phyloP scores from a whole-genome alignment of 2,797 vertebrate genomes.

The Borostomias antarcticus region DNA sequence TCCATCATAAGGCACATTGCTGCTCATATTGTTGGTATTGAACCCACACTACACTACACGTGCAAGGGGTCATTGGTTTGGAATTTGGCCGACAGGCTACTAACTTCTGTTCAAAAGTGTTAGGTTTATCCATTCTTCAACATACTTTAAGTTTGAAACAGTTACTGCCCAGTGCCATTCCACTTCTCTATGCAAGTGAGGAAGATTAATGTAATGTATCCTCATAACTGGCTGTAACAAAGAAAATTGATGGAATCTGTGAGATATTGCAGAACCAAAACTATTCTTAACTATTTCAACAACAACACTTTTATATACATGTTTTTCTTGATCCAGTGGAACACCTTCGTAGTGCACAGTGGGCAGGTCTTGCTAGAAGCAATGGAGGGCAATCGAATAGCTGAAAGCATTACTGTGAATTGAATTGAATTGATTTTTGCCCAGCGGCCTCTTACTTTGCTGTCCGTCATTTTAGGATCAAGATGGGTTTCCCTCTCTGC shows the following conservation, averaged over 20 bases:
- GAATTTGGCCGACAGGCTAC: background rate
- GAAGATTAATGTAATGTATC: background rate
- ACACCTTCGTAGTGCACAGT: background rate
- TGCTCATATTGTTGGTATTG: background rate
- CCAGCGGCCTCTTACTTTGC: background rate
- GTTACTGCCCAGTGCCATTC: background rate
- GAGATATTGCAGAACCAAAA: background rate
- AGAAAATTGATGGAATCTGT: background rate
- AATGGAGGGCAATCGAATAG: background rate
- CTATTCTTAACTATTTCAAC: background rate
- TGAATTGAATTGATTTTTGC: background rate
- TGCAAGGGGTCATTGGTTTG: background rate
- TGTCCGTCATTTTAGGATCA: background rate
- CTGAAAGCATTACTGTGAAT: background rate
- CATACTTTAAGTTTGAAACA: too few relatives aligned
- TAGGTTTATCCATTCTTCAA: background rate
- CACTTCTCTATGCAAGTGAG: conserved; percentile 7
- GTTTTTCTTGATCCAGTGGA: background rate
- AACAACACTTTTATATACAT: background rate
- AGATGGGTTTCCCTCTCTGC: background rate
- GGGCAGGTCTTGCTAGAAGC: background rate
- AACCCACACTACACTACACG: background rate
- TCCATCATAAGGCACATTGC: background rate
- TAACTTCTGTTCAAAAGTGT: background rate
- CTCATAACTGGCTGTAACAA: background rate